These are phyloP conservation scores for fruit fly (Drosophila melanogaster) DNA, from an alignment of 1,140 invertebrate species.

Conservation along the genomic window Release_6_plus_ISO1_MT NT_033777.3:8796501-8797000, in stretches of 20 bases:
- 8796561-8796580: conserved; percentile 49
- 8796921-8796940: conserved; percentile 80
- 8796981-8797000: neutral
- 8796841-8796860: conserved; percentile 63
- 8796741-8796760: conserved; percentile 78
- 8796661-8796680: conserved; percentile 31
- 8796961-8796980: neutral
- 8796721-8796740: conserved; percentile 80
- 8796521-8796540: conserved; percentile 70
- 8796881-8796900: conserved; percentile 80
- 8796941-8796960: neutral
- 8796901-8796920: conserved; percentile 81
- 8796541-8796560: conserved; percentile 68
- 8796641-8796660: conserved; percentile 43
- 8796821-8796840: conserved; percentile 47
- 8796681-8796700: conserved; percentile 9
- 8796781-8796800: conserved; percentile 71
- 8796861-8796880: conserved; percentile 65
- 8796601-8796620: conserved; percentile 46
- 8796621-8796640: conserved; percentile 44
- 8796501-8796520: conserved; percentile 70
- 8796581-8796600: conserved; percentile 62
- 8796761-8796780: conserved; percentile 84
- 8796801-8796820: conserved; percentile 44
- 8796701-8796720: conserved; percentile 82